Evolutionary conservation across 2,113 vertebrate species (phyloP).

Genomic region (Falcunculus frontatus): DNA sequence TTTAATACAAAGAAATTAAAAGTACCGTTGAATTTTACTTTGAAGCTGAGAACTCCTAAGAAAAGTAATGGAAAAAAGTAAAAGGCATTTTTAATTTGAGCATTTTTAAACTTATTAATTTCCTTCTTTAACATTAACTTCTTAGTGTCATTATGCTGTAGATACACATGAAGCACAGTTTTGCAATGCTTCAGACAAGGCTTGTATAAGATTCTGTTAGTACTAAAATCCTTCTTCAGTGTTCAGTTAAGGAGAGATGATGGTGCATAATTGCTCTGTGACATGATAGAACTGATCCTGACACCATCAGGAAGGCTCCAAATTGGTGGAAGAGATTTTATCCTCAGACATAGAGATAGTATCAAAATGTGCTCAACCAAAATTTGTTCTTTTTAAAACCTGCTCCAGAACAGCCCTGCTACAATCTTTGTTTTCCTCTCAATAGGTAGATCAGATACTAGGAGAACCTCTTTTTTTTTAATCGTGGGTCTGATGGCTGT

Average conservation of each 20-base stretch:
- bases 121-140: not conserved
- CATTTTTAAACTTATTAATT: not conserved
- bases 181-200: not conserved
- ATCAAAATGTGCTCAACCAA: not conserved
- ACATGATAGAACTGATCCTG: not conserved
- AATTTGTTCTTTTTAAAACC: not conserved
- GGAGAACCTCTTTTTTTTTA: not conserved
- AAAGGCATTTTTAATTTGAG: not conserved
- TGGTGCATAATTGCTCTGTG: not conserved
- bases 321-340: not conserved
- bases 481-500: not conserved
- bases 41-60: not conserved
- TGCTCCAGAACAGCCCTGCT: not conserved
- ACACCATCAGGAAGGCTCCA: not conserved
- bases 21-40: not conserved
- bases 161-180: not conserved
- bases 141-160: not conserved
- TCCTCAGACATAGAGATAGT: not conserved
- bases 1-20: not conserved
- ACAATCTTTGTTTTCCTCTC: not conserved
- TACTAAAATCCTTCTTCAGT: not conserved
- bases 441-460: not conserved
- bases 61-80: not conserved
- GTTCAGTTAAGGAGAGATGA: not conserved
- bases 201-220: not conserved